Evolutionary conservation across 1,140 invertebrate species (phyloP), one percentile per base, ranked within the genome.

Genomic region (Ceratosolen solmsi): DNA sequence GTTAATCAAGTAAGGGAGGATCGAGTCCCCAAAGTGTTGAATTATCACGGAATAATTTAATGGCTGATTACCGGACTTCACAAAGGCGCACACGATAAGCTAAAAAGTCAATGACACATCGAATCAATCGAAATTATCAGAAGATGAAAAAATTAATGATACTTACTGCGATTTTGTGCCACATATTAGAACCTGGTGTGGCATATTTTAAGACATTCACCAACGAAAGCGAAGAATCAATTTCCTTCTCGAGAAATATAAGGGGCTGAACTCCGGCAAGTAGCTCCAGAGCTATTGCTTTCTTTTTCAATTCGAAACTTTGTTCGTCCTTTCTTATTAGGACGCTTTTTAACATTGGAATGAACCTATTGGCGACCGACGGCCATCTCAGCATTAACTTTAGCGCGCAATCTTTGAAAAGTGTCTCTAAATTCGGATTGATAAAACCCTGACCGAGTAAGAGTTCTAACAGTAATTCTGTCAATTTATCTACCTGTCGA

Each of bases 331-430:
- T 13, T 88, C 86, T 65, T 87, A 89, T 38, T 86, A 90, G 84
- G 25, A 89, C 85, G 56, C 84, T 87, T 82, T 90, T 85, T 56
- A 92, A 68, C 81, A 87, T 89, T 17, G 90, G 86, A 82, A 91
- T 86, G 85, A 90, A 91, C 82, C 88, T 91, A 56, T 92, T 88
- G 41, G 90, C 89, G 38, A 88, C 85, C 0, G 89, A 89, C 27
- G 91, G 90, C 91, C 91, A 92, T 22, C 90, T 87, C 80, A 92
- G 87, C 91, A 92, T 91, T 27, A 92, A 80, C 85, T 91, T 92
- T 9, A 91, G 82, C 49, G 86, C 87, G 73, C 91, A 92, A 33
- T 91, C 89, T 85, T 90, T 90, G 27, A 92, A 91, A 11, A 91
- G 84, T 17, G 87, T 84, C 73, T 91, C 90, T 15, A 92, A 84